phyloP scores from a whole-genome alignment of 2,113 vertebrate genomes.

The Amblyopsis rosae region DNA sequence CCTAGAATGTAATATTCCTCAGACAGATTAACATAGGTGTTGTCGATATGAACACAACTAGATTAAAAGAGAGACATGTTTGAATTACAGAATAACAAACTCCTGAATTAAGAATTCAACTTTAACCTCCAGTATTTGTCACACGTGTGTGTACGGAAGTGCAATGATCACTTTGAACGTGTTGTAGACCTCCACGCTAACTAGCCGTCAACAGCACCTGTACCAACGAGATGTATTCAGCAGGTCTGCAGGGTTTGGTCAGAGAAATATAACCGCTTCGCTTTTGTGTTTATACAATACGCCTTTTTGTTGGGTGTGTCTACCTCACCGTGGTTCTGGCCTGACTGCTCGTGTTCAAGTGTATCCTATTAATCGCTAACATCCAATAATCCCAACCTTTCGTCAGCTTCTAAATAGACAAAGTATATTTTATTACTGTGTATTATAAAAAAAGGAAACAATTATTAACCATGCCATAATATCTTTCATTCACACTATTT shows the following conservation, averaged over 20 bases:
- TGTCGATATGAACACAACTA: conserved; percentile 19
- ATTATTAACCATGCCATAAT: neutral
- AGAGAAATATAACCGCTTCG: neutral
- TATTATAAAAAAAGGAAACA: neutral
- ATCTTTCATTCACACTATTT: neutral
- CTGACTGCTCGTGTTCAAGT: conserved; percentile 25
- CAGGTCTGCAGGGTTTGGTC: conserved; percentile 1
- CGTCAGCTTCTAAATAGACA: neutral
- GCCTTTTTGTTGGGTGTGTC: conserved; percentile 43
- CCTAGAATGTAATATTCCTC: conserved; percentile 9
- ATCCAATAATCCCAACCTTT: neutral
- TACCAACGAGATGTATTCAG: neutral
- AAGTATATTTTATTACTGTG: neutral
- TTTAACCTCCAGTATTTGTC: neutral
- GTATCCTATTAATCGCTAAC: neutral
- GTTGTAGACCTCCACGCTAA: conserved; percentile 14
- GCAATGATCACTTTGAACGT: conserved; percentile 25
- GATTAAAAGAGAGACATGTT: neutral
- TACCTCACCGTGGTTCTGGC: conserved; percentile 47
- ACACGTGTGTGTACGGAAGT: neutral
- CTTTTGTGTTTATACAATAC: conserved; percentile 20
- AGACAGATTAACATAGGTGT: conserved; percentile 1
- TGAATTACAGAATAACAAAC: neutral
- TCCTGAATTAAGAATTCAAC: neutral
- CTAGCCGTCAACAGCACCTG: neutral